Base-by-base conservation (phyloP, 2,888 invertebrate species). In the Calephelis perditalis region DNA sequence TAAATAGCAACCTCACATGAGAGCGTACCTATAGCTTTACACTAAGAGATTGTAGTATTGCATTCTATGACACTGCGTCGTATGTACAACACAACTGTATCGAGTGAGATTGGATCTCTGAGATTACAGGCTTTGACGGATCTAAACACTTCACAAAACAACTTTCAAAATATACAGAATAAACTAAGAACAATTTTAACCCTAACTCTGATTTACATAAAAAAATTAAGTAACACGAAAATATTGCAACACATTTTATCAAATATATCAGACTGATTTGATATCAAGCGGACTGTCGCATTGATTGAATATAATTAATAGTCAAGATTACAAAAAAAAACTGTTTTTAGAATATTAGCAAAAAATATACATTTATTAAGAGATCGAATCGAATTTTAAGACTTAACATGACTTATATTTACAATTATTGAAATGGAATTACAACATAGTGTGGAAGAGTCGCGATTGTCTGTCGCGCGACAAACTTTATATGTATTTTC, bases 341-440 rank as follows among this genome's bases (percentile, higher is more conserved):
- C 65, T 65, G 65, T 71, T 69, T 69, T 69, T 69, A 68, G 67
- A 68, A 69, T 71, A 75, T 82, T 86, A 86, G 86, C 85, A 86
- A 88, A 85, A 86, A 84, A 86, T 85, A 88, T 88, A 89, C 87
- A 89, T 88, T 88, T 87, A 90, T 87, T 52, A 88, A 86, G 89
- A 89, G 89, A 89, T 89, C 89, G 89, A 89, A 90, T 87, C 83
- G 83, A 88, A 83, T 80, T 84, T 86, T 77, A 84, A 83, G 86
- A 88, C 87, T 87, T 87, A 87, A 85, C 74, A 82, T 81, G 86
- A 86, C 86, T 86, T 80, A 88, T 89, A 89, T 90, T 83, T 90
- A 90, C 89, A 90, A 75, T 84, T 84, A 86, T 83, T 82, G 86
- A 89, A 88, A 88, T 90, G 88, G 89, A 89, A 90, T 88, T 84